A percentile compares a stretch with the other conserved stretches of the same genome.
Evolutionary conservation across 2,888 invertebrate genomes (phyloP).

Genomic region (Teleiodes luculella): DNA sequence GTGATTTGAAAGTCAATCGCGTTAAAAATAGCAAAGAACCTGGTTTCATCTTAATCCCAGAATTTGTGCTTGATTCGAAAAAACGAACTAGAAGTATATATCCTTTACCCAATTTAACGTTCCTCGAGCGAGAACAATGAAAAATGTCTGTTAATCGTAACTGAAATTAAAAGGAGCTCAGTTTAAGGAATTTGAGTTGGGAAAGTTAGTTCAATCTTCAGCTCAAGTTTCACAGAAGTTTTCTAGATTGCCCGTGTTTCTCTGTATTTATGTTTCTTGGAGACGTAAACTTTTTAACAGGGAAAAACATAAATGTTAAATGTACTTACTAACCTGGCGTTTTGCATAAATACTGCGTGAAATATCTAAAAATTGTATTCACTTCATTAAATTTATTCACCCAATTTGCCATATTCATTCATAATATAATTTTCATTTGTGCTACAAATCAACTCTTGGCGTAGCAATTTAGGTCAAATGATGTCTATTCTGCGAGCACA

Average conservation of each 20-base stretch:
- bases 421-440: not conserved
- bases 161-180: not conserved
- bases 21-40: conserved; percentile 15
- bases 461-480: not conserved
- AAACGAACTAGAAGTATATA: not conserved
- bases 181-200: conserved; percentile 3
- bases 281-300: not conserved
- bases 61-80: conserved; percentile 3
- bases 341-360: too few relatives aligned
- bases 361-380: too few relatives aligned
- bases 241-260: conserved; percentile 1
- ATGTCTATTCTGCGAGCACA: not conserved
- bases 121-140: not conserved
- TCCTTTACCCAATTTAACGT: not conserved
- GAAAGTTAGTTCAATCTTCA: not conserved
- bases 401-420: not conserved
- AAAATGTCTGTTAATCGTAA: not conserved
- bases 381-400: too few relatives aligned
- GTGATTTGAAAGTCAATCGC: conserved; percentile 19
- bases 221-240: conserved; percentile 1
- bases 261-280: conserved; percentile 4
- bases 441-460: not conserved
- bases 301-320: not conserved
- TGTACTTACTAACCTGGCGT: too few relatives aligned
- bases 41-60: conserved; percentile 14